Conservation (phyloP, 2,113 vertebrate genomes). For the Cephalopterus ornatus region DNA sequence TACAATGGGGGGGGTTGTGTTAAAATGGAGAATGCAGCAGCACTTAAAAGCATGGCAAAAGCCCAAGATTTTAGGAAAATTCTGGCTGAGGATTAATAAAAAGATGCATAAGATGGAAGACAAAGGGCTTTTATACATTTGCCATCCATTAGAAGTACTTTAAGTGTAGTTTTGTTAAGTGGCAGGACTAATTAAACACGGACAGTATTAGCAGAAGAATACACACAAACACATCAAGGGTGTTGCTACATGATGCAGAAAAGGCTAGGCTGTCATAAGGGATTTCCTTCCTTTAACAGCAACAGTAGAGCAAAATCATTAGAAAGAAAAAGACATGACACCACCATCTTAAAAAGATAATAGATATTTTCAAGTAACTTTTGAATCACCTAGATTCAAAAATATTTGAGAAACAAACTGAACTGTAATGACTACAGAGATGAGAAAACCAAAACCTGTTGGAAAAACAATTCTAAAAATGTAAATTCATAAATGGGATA, state of each 20-base stretch:
- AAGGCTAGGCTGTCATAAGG: background rate
- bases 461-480: background rate
- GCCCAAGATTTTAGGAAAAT: background rate
- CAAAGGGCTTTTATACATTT: background rate
- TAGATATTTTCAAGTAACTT: background rate
- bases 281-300: background rate
- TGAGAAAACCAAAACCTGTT: background rate
- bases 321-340: background rate
- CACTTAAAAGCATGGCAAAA: background rate
- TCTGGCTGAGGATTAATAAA: background rate
- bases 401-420: background rate
- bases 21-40: background rate
- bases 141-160: background rate
- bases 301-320: background rate
- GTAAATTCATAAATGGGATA: background rate
- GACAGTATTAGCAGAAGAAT: background rate
- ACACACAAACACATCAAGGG: accelerated
- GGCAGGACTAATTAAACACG: background rate
- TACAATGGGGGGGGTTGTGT: background rate
- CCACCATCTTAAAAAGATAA: background rate
- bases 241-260: background rate
- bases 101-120: background rate
- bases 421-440: background rate
- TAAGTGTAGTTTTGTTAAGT: background rate
- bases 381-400: background rate